Base-by-base conservation (phyloP, 1,140 invertebrate genomes). In the Hypothenemus hampei region DNA sequence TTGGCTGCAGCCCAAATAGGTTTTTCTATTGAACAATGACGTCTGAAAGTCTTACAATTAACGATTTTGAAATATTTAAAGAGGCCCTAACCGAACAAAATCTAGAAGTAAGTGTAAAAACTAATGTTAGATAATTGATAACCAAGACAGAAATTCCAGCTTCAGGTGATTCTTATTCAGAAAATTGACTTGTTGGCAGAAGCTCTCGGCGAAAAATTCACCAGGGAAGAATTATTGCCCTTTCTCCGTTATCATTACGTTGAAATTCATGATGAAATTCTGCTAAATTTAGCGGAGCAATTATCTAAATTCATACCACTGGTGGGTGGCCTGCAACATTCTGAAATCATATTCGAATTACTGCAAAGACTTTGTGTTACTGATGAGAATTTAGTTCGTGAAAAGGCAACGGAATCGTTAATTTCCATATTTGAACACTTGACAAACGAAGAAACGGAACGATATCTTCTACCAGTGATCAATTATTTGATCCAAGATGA, bases 311-410 rank as follows among this genome's bases (percentile, higher is more conserved):
- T 69, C 20, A 26, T 67, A 20, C 64, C 65, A 16, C 51, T 66
- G n/a, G 61, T 69, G 18, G 67, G 65, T 1, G 67, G 67, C 4
- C 48, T 52, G 13, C 59, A 67, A 36, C 43, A 67, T 40, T 58
- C 58, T 2, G 22, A 55, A n/a, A 44, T 58, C 4, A 26, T 69
- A 16, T 61, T 69, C 21, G 31, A 61, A 11, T 58, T 69, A 20
- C 37, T 67, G 26, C 23, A 44, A 10, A 65, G 59, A 24, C 37
- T 69, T 1, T 62, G 64, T 15, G 50, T 51, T 1, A 58, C 58
- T 7, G 67, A 67, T 26, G 67, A 69, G 56, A 58, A 41, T 8
- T 24, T 62, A 15, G 59, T 67, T 4, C 57, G 67, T 35, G 62
- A 64, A 24, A 63, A 53, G 39, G 60, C 65, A 2, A 51, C 66